Percentiles rank a stretch among this genome's conserved stretches.
Evolutionary conservation across 2,797 vertebrate species (phyloP).

Genomic region (Pteronotus mesoamericanus): DNA sequence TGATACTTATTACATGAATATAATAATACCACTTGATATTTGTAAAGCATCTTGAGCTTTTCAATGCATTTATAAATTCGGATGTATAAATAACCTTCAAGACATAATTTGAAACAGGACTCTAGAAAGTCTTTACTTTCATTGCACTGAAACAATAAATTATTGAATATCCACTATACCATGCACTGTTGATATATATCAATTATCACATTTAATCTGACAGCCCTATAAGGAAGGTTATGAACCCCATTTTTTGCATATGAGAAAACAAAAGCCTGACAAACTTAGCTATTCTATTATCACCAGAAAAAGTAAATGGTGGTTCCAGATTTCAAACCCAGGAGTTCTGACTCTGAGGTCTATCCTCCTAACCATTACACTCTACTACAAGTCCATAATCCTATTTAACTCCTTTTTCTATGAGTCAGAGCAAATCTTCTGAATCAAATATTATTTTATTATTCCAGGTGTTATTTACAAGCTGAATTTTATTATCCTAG

Average conservation of each 20-base stretch:
- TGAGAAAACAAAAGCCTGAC: conserved; percentile 8
- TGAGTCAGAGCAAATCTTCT: neutral
- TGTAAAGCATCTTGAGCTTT: neutral
- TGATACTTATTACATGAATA: neutral
- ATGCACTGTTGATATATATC: neutral
- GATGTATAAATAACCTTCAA: neutral
- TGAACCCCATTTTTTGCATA: neutral
- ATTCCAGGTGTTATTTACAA: neutral
- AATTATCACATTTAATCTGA: conserved; percentile 30
- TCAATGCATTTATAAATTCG: neutral
- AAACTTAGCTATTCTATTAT: neutral
- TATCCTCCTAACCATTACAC: neutral
- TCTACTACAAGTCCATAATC: neutral
- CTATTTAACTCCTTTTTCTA: conserved; percentile 9
- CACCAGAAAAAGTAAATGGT: neutral
- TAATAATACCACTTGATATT: neutral
- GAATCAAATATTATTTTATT: conserved; percentile 7
- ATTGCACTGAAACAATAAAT: neutral
- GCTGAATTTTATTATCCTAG: neutral
- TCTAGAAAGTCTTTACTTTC: neutral
- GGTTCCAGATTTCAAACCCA: neutral
- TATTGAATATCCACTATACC: neutral
- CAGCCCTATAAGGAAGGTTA: neutral
- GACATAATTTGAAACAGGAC: neutral
- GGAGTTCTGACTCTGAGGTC: neutral